A percentile compares a stretch with the other conserved stretches of the same genome.
phyloP scores from a whole-genome alignment of 2,113 vertebrate species.

The Chitala chitala region DNA sequence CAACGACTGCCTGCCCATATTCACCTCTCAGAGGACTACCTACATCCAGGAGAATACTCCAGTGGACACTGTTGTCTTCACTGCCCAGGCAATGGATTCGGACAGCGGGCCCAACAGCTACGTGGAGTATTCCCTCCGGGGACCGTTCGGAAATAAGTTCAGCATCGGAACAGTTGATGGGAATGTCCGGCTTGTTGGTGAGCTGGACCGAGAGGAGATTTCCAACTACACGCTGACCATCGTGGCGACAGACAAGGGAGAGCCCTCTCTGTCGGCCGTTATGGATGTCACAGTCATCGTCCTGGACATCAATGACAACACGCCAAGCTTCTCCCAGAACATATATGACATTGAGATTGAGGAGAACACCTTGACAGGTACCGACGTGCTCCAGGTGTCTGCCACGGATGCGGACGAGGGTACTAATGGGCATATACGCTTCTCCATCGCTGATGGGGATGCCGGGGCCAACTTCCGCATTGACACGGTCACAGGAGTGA shows the following conservation, averaged over 20 bases:
- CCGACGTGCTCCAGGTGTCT: constrained; percentile 77
- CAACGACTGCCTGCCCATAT: constrained; percentile 82
- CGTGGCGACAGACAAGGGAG: constrained; percentile 88
- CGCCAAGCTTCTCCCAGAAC: constrained; percentile 77
- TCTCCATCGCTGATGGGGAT: constrained; percentile 69
- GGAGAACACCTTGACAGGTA: constrained; percentile 79
- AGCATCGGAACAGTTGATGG: constrained; percentile 81
- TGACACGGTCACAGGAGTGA: constrained; percentile 82
- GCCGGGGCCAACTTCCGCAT: constrained; percentile 75
- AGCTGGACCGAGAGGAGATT: constrained; percentile 82
- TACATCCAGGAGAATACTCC: constrained; percentile 90
- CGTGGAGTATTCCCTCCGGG: constrained; percentile 81
- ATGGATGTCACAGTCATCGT: constrained; percentile 79
- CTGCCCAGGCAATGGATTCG: constrained; percentile 72
- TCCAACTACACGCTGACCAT: constrained; percentile 84
- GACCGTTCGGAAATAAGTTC: constrained; percentile 70
- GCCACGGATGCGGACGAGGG: constrained; percentile 83
- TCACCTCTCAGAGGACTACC: constrained; percentile 79
- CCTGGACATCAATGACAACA: constrained; percentile 91
- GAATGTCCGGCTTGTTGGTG: constrained; percentile 74
- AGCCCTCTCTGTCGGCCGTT: constrained; percentile 76
- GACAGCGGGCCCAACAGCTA: constrained; percentile 97
- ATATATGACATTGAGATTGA: constrained; percentile 79
- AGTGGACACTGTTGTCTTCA: constrained; percentile 81
- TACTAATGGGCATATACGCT: constrained; percentile 87